These are phyloP conservation scores for Rhinolophus ferrumequinum DNA, from an alignment of 2,113 vertebrate species.

Conservation along the genomic window DNA sequence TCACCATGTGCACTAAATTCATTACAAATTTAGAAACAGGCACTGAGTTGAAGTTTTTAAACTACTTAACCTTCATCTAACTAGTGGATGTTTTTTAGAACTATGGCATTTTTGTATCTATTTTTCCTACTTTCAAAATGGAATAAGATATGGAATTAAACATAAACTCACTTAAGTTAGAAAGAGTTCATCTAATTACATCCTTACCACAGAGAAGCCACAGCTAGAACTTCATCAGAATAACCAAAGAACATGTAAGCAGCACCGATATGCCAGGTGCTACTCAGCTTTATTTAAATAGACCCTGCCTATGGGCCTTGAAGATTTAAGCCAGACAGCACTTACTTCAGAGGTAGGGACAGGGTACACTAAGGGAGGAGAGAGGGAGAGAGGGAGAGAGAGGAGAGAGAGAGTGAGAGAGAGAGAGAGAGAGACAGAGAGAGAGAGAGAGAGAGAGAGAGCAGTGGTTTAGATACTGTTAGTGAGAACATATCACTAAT, in stretches of 20 bases:
- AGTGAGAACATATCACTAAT: not conserved
- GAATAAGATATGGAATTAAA: slow-evolving; percentile 34
- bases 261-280: too few species aligned
- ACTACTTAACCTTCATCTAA: not conserved
- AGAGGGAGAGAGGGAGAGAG: not conserved
- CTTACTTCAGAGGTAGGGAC: not conserved
- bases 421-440: not conserved
- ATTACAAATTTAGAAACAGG: not conserved
- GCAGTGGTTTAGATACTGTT: not conserved
- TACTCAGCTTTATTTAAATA: not conserved
- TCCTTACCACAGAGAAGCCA: not conserved
- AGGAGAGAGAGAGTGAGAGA: not conserved
- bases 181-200: not conserved
- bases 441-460: not conserved
- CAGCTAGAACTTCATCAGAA: not conserved
- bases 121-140: slow-evolving; percentile 1
- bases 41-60: not conserved
- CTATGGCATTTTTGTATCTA: not conserved
- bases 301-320: not conserved
- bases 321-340: not conserved
- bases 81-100: slow-evolving; percentile 25
- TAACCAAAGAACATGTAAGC: not conserved
- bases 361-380: not conserved
- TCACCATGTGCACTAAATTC: not conserved
- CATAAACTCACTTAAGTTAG: slow-evolving; percentile 27